Percentiles rank a stretch among this genome's conserved stretches.
These are phyloP conservation scores for Xyrichtys novacula DNA, from an alignment of 2,797 vertebrate genomes.

Conservation along the genomic window DNA sequence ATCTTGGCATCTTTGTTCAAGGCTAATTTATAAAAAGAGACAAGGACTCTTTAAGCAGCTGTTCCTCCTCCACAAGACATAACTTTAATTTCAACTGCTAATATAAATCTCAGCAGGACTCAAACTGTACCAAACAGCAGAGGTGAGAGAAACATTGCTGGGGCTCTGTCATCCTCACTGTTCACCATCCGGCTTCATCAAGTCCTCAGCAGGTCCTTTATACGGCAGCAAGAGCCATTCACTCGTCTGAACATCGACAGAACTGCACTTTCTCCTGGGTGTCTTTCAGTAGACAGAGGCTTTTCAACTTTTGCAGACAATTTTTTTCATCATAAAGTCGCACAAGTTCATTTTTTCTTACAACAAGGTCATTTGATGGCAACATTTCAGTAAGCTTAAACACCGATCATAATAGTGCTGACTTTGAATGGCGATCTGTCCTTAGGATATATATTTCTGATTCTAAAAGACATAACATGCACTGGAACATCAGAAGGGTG, in stretches of 20 bases:
- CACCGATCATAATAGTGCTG: constrained; percentile 6
- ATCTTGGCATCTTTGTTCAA: not conserved
- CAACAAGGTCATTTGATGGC: constrained; percentile 8
- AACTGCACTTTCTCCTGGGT: constrained; percentile 36
- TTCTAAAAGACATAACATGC: constrained; percentile 1
- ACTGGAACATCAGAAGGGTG: too few relatives aligned
- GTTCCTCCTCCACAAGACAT: constrained; percentile 29
- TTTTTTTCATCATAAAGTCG: constrained; percentile 24
- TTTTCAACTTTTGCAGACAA: constrained; percentile 23
- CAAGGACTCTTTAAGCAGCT: constrained; percentile 11
- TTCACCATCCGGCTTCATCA: constrained; percentile 68
- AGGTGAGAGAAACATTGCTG: constrained; percentile 65
- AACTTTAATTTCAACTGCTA: constrained; percentile 70
- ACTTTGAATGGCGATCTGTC: not conserved
- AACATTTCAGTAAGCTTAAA: constrained; percentile 13
- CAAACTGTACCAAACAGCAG: constrained; percentile 44
- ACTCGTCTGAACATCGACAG: constrained; percentile 40
- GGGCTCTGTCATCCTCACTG: constrained; percentile 48
- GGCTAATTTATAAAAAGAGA: not conserved
- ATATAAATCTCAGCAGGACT: constrained; percentile 78
- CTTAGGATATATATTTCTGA: not conserved
- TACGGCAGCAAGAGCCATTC: constrained; percentile 14
- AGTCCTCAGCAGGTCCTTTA: constrained; percentile 53
- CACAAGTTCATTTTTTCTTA: constrained; percentile 24
- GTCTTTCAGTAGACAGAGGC: constrained; percentile 7